Evolutionary conservation across 2,113 vertebrate species (phyloP).

Genomic region (Rhineura floridana): DNA sequence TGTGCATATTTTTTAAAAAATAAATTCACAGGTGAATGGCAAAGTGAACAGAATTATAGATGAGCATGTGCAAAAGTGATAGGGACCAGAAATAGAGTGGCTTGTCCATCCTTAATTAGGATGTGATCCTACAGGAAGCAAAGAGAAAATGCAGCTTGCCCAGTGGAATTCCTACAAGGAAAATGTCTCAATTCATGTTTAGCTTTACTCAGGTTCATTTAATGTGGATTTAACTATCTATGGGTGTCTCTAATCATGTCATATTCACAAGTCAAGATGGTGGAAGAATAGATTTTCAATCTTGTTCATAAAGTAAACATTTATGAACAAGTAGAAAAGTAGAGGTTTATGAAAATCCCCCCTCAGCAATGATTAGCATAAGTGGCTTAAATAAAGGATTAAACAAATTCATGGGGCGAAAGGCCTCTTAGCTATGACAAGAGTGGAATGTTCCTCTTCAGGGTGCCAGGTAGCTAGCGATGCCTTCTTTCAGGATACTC

Average conservation of each 20-base stretch:
- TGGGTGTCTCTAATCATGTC: not conserved
- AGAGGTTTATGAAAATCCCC: not conserved
- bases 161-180: not conserved
- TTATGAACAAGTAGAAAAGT: not conserved
- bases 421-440: not conserved
- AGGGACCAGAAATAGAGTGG: not conserved
- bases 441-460: not conserved
- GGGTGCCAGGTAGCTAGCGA: not conserved
- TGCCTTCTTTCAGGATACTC: not conserved
- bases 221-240: not conserved
- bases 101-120: not conserved
- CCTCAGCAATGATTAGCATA: not conserved
- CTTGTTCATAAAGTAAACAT: too few relatives aligned
- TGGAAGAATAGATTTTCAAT: not conserved
- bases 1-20: too few relatives aligned
- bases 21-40: not conserved
- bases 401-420: not conserved
- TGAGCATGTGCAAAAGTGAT: not conserved
- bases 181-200: not conserved
- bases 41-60: not conserved
- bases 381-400: not conserved
- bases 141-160: not conserved
- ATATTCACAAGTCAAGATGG: not conserved
- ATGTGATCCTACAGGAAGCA: not conserved
- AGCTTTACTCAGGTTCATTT: not conserved